phyloP scores from a whole-genome alignment of 2,797 vertebrate genomes.

The Paguma larvata region DNA sequence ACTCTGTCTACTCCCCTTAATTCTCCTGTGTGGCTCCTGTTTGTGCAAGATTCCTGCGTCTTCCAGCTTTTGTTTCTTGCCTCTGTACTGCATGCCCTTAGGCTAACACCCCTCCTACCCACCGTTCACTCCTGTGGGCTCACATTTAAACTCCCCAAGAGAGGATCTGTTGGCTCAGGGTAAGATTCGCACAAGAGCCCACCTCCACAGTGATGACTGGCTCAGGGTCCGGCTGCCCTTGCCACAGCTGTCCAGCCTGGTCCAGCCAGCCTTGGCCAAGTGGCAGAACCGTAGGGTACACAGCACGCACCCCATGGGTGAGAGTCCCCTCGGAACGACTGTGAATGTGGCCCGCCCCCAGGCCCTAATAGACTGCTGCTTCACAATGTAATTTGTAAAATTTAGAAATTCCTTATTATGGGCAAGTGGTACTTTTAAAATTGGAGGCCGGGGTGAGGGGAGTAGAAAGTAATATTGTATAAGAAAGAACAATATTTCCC shows the following conservation, averaged over 20 bases:
- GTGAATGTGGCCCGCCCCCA: neutral
- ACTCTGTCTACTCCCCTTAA: neutral
- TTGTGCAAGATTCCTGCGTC: accelerated
- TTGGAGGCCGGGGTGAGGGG: neutral
- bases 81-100: neutral
- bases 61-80: neutral
- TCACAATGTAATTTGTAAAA: neutral
- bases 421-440: neutral
- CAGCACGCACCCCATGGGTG: accelerated
- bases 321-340: neutral
- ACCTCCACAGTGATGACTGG: too few relatives aligned
- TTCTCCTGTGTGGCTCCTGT: neutral
- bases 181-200: neutral
- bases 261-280: neutral
- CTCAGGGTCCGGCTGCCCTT: neutral
- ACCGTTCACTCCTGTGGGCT: neutral
- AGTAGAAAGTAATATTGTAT: neutral
- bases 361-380: neutral
- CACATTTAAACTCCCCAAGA: neutral
- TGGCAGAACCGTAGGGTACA: neutral
- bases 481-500: neutral
- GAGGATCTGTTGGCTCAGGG: neutral
- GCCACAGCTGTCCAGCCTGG: too few relatives aligned
- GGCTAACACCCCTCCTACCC: accelerated
- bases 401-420: neutral